Evolutionary conservation across 2,113 vertebrate species (phyloP), one percentile per base, ranked within the genome.

Genomic region (Vicugna pacos): DNA sequence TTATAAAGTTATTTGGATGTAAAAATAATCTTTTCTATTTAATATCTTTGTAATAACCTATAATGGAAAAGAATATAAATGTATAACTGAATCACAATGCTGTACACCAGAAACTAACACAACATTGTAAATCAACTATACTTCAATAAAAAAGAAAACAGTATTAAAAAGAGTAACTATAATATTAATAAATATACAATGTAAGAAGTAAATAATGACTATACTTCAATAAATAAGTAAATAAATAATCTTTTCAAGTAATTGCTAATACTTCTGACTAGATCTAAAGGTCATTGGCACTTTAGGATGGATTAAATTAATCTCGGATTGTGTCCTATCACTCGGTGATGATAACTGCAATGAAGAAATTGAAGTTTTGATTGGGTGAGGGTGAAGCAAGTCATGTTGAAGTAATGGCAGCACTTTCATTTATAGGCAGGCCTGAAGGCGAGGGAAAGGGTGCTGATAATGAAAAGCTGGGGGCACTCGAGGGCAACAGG

Each of bases 301-400:
- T 83, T 93, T 67, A 48, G 48, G 58, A 87, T 72, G 32, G 28
- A 77, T 42, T 88, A 32, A 88, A 11, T 77, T 94, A 69, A 96
- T 42, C 38, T 86, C 17, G 26, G 19, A 32, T 82, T 92, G 91
- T 89, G 50, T 81, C n/a, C 28, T 90, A 42, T 77, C 56, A 80
- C 42, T 65, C 26, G 42, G 42, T 89, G 30, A 85, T 46, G 60
- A 52, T 58, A 86, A 75, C n/a, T 56, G 46, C 24, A 93, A 17
- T 70, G 67, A 84, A 73, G 12, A 93, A 82, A 92, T 19, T 60
- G 8, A 65, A 72, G 8, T 80, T 94, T 88, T 94, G 46, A 85
- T 9, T 94, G 75, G 48, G 28, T 92, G 60, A 93, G 60, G 54
- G 72, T 64, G 19, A 93, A 90, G 35, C 79, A 80, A 80, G 30